Evolutionary conservation across 2,113 vertebrate species (phyloP), one percentile per base, ranked within the genome.

Genomic region (Syrrhaptes paradoxus): DNA sequence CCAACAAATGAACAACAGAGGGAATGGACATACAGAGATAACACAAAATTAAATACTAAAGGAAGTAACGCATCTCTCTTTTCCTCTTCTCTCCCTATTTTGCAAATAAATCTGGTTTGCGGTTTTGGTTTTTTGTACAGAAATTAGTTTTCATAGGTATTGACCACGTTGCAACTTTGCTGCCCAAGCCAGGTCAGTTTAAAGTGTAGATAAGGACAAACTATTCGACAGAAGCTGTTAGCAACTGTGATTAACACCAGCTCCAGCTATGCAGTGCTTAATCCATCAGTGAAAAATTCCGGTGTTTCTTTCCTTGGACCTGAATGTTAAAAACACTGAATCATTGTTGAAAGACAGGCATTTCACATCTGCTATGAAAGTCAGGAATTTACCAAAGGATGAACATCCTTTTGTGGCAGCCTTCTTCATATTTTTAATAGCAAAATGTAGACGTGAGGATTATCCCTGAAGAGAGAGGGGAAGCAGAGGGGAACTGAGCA

Each of bases 341-440:
- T 36, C 78, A 45, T 6, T 92, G 93, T 38, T 90, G 83, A 91
- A 63, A 91, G 76, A 65, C 58, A 90, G 70, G 77, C 86, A 89
- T 90, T 86, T 75, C 77, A 93, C 68, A 93, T 43, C 45, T 0
- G 3, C 65, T 46, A 6, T 4, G 49, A 96, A 90, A 78, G 83
- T 49, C 89, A 92, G 81, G 86, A 95, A 95, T 90, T 89, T 87
- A 90, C 83, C 26, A 62, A 85, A 93, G 86, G 86, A 93, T 90
- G 80, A 94, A 79, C 88, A 90, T 76, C 79, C 76, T 89, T 81
- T 88, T 93, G 88, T 62, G 91, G 80, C 28, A 95, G 80, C 34
- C 46, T 49, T 68, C 66, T 84, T 92, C 46, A 51, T 66, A 36
- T 84, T 72, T 93, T 84, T 77, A 94, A 94, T 1, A 78, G 80